These are phyloP conservation scores for Hemicordylus capensis DNA, from an alignment of 2,113 vertebrate genomes.

Conservation along the genomic window DNA sequence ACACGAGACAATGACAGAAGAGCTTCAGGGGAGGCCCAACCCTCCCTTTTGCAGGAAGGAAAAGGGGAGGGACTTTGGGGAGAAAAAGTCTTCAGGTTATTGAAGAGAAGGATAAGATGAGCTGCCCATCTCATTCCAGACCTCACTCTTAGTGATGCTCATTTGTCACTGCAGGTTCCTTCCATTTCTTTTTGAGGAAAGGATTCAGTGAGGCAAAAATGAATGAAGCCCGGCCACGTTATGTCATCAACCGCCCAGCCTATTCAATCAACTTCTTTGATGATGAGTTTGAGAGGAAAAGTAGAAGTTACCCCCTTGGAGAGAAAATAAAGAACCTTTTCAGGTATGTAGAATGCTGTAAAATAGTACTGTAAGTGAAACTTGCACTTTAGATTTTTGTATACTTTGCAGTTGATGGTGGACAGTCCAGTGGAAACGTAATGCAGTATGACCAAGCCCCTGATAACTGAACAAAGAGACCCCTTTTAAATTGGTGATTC, in stretches of 20 bases:
- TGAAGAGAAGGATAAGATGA: background rate
- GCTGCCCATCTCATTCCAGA: background rate
- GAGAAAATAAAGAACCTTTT: constrained; percentile 85
- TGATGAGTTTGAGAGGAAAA: constrained; percentile 89
- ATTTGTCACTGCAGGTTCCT: background rate
- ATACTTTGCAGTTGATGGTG: background rate
- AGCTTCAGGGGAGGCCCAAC: constrained; percentile 50
- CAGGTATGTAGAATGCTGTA: constrained; percentile 73
- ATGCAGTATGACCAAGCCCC: background rate
- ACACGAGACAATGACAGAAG: constrained; percentile 35
- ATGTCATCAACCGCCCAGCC: constrained; percentile 82
- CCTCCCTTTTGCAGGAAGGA: constrained; percentile 55
- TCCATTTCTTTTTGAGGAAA: constrained; percentile 10
- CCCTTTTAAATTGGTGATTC: no score
- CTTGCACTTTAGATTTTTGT: background rate
- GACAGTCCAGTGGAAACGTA: background rate
- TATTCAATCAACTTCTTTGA: constrained; percentile 86
- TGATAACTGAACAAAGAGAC: no score
- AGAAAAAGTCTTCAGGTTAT: constrained; percentile 51
- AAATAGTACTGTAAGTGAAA: background rate
- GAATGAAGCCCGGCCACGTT: constrained; percentile 81
- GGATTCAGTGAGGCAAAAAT: constrained; percentile 70
- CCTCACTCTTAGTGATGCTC: background rate
- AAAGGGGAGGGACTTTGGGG: constrained; percentile 61
- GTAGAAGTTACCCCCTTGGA: constrained; percentile 82